Evolutionary conservation across 2,888 invertebrate genomes (phyloP).

Genomic region (Synergus itoensis): DNA sequence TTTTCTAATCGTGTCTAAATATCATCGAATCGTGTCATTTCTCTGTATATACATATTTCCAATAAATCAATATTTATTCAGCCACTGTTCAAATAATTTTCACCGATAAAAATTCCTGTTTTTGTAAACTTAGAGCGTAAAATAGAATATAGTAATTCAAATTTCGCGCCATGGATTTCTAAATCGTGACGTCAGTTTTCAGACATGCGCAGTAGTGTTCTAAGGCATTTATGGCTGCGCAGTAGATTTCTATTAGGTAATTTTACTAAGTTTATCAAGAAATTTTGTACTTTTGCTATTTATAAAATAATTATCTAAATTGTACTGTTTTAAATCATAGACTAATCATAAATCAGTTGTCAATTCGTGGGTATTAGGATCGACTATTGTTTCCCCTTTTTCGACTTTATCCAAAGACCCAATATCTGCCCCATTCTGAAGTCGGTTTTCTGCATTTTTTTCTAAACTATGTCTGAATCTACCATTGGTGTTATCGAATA

Average conservation of each 20-base stretch:
- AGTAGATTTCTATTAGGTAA: background rate
- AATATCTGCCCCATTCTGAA: too few species aligned
- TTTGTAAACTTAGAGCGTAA: background rate
- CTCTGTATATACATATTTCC: conserved; percentile 21
- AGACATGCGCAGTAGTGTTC: background rate
- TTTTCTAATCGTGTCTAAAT: background rate
- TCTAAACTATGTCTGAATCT: background rate
- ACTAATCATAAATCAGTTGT: conserved; percentile 15
- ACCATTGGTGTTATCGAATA: background rate
- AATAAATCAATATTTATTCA: conserved; percentile 34
- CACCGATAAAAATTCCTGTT: background rate
- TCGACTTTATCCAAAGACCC: background rate
- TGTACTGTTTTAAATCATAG: background rate
- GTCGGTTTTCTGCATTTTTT: background rate
- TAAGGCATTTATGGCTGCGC: background rate
- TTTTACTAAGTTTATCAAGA: background rate
- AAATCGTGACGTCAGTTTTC: background rate
- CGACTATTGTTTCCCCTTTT: background rate
- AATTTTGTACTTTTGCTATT: background rate
- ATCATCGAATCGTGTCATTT: background rate
- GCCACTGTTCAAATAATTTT: background rate
- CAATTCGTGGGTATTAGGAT: background rate
- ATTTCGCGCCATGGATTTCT: background rate
- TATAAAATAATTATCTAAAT: background rate
- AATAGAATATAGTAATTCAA: background rate